Conservation (phyloP, 2,113 vertebrate species). For the Uria lomvia region DNA sequence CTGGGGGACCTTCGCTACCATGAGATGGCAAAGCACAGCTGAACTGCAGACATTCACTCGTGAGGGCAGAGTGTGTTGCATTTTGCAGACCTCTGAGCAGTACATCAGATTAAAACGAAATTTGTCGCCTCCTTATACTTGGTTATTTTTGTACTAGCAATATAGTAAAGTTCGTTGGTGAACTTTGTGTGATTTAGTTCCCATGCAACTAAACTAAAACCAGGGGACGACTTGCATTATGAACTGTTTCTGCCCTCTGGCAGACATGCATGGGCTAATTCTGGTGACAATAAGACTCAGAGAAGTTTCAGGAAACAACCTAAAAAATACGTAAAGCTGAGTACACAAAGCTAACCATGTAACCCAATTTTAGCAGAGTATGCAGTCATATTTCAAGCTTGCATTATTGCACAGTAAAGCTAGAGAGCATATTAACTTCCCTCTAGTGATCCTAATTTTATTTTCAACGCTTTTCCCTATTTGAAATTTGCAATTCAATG, state of each 20-base stretch:
- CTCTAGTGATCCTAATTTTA: constrained; percentile 1
- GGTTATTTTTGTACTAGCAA: not conserved
- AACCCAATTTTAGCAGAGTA: not conserved
- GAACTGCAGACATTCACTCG: not conserved
- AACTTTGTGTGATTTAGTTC: not conserved
- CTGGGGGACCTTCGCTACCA: not conserved
- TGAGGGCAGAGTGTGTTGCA: fast-evolving
- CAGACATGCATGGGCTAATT: not conserved
- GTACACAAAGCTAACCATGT: not conserved
- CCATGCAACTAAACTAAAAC: not conserved
- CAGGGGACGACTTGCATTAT: not conserved
- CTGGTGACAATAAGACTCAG: not conserved
- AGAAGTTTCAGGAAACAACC: not conserved
- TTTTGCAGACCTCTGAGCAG: not conserved
- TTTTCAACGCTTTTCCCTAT: constrained; percentile 10
- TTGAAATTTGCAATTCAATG: constrained; percentile 65
- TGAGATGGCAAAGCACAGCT: not conserved
- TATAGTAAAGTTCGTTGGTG: not conserved
- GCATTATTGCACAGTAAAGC: not conserved
- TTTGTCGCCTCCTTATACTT: not conserved
- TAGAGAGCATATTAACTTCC: not conserved
- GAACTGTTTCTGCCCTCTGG: not conserved
- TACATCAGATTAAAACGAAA: not conserved
- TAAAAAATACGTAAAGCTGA: not conserved
- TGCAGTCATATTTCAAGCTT: not conserved